phyloP scores from a whole-genome alignment of 2,113 vertebrate genomes.

The human (Homo sapiens) region DNA sequence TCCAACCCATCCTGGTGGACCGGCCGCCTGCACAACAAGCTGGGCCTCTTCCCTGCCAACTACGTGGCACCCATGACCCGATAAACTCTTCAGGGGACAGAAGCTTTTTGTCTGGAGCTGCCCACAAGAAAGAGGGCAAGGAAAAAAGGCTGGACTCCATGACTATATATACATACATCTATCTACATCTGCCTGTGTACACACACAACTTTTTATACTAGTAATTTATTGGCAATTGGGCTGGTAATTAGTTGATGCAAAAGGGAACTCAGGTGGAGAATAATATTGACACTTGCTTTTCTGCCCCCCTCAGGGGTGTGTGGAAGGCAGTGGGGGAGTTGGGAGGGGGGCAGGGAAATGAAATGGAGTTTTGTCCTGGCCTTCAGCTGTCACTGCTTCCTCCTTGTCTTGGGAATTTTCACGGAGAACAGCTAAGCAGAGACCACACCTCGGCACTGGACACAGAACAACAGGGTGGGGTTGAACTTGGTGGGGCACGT shows the following conservation, averaged over 20 bases:
- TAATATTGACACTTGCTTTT: background rate
- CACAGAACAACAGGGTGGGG: background rate
- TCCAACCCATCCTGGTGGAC: constrained; percentile 94
- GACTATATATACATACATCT: background rate
- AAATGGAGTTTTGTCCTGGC: background rate
- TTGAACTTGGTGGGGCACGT: background rate
- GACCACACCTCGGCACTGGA: background rate
- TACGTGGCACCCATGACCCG: constrained; percentile 86
- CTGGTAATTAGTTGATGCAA: constrained; percentile 56
- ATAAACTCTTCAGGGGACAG: constrained; percentile 66
- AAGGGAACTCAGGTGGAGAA: constrained; percentile 55
- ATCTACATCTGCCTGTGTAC: background rate
- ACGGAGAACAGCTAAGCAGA: background rate
- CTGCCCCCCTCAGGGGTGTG: background rate
- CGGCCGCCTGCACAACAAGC: constrained; percentile 88
- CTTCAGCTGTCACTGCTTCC: background rate
- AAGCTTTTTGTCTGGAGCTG: constrained; percentile 30
- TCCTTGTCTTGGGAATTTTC: background rate
- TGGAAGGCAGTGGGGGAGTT: background rate
- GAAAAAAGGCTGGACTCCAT: background rate
- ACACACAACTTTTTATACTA: background rate
- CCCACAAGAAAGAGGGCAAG: background rate
- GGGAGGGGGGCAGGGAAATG: background rate
- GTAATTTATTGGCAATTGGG: constrained; percentile 81
- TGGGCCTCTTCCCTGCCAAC: constrained; percentile 95